Evolutionary conservation across 2,797 vertebrate species (phyloP).

Genomic region (Ctenopoma kingsleyae): DNA sequence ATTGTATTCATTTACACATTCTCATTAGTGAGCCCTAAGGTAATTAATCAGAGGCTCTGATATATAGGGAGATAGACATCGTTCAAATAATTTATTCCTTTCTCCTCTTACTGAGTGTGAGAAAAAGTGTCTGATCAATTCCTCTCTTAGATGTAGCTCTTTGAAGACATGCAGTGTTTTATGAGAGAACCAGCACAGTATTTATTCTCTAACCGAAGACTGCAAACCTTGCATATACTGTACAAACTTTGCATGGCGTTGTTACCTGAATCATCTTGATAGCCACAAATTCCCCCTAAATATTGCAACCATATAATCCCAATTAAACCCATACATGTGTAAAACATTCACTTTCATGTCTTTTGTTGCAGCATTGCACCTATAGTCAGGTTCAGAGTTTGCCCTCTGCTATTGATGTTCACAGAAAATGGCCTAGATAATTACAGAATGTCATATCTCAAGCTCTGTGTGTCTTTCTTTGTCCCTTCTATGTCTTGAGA

Average conservation of each 20-base stretch:
- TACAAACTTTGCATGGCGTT: conserved; percentile 57
- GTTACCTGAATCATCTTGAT: conserved; percentile 49
- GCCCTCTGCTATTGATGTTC: conserved; percentile 14
- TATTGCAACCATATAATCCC: conserved; percentile 29
- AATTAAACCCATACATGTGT: conserved; percentile 42
- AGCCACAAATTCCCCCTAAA: conserved; percentile 37
- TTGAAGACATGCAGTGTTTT: conserved; percentile 74
- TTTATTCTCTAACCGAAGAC: conserved; percentile 61
- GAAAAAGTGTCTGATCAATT: conserved; percentile 83
- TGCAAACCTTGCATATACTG: conserved; percentile 58
- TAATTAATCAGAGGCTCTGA: conserved; percentile 80
- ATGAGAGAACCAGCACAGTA: conserved; percentile 59
- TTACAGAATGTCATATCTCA: not conserved
- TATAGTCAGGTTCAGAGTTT: conserved; percentile 14
- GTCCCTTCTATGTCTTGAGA: not conserved
- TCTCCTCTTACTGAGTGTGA: conserved; percentile 72
- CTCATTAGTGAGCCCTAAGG: conserved; percentile 83
- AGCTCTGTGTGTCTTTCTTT: conserved; percentile 12
- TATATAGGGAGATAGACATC: conserved; percentile 69
- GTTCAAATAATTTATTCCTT: conserved; percentile 79
- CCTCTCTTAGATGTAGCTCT: conserved; percentile 76
- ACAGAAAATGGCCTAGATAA: conserved; percentile 11
- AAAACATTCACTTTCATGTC: conserved; percentile 23
- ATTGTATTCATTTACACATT: conserved; percentile 85
- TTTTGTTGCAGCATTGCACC: conserved; percentile 13